Percentiles rank a stretch among this genome's conserved stretches.
Evolutionary conservation across 2,113 vertebrate genomes (phyloP).

Genomic region (Suncus etruscus): DNA sequence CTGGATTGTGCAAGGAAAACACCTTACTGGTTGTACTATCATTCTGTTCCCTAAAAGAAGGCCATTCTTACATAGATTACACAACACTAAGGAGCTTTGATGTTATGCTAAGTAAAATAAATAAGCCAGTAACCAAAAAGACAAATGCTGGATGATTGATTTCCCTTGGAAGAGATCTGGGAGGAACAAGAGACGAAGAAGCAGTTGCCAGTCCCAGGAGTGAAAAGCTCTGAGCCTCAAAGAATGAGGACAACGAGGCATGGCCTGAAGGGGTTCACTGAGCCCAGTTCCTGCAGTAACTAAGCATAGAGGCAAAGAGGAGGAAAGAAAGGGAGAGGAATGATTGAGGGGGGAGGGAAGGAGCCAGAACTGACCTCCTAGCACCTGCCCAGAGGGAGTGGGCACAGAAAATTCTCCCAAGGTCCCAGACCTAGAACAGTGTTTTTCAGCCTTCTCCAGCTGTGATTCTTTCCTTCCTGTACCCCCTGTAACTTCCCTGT

Average conservation of each 20-base stretch:
- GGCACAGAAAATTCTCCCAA: no score
- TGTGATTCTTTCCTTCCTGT: no score
- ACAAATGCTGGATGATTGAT: neutral
- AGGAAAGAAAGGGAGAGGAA: neutral
- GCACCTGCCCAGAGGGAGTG: no score
- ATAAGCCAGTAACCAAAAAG: neutral
- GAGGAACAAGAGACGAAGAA: no score
- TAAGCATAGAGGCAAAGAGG: accelerated
- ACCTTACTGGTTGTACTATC: no score
- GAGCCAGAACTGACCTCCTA: neutral
- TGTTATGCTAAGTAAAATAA: slow-evolving; percentile 14
- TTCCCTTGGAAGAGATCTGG: neutral
- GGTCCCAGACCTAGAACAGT: no score
- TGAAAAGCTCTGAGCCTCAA: neutral
- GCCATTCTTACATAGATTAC: neutral
- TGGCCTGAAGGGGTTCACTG: neutral
- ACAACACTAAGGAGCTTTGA: neutral
- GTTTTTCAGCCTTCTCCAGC: no score
- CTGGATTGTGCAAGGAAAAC: no score
- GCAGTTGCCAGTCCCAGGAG: neutral
- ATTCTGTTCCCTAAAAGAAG: neutral
- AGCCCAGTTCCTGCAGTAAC: neutral
- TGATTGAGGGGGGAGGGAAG: neutral
- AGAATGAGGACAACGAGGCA: neutral
- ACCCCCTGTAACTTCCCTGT: no score